A percentile compares a stretch with the other conserved stretches of the same genome.
Evolutionary conservation across 2,888 invertebrate species (phyloP).

Genomic region (Cheilosia grossa): DNA sequence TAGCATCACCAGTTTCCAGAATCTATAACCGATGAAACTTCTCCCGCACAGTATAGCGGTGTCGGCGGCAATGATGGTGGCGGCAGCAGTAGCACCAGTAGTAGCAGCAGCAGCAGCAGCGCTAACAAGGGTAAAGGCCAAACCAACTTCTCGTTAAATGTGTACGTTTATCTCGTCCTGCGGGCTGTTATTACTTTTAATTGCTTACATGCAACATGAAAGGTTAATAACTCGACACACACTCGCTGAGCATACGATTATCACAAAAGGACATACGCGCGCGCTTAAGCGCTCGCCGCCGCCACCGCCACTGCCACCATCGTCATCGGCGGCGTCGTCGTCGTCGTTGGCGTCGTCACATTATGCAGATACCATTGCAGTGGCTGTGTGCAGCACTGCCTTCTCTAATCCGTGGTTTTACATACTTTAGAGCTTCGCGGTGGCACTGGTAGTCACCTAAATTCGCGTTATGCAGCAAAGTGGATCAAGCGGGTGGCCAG

Average conservation of each 20-base stretch:
- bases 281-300: constrained; percentile 3
- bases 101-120: background rate
- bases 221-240: constrained; percentile 69
- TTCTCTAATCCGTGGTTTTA: constrained; percentile 54
- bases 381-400: constrained; percentile 28
- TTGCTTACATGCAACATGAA: constrained; percentile 69
- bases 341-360: constrained; percentile 7
- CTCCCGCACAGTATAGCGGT: constrained; percentile 4
- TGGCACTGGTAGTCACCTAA: constrained; percentile 57
- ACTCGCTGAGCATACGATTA: constrained; percentile 49
- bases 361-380: constrained; percentile 54
- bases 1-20: constrained; percentile 30
- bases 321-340: background rate
- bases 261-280: constrained; percentile 62
- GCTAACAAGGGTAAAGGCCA: constrained; percentile 43
- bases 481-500: constrained; percentile 43
- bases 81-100: background rate
- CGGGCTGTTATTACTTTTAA: constrained; percentile 74
- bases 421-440: constrained; percentile 41
- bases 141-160: constrained; percentile 56
- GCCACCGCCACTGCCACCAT: background rate
- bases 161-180: constrained; percentile 62
- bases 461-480: constrained; percentile 61
- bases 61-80: background rate
- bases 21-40: constrained; percentile 11